Evolutionary conservation across 2,888 invertebrate species (phyloP).

Genomic region (Chrysotoxum bicinctum): DNA sequence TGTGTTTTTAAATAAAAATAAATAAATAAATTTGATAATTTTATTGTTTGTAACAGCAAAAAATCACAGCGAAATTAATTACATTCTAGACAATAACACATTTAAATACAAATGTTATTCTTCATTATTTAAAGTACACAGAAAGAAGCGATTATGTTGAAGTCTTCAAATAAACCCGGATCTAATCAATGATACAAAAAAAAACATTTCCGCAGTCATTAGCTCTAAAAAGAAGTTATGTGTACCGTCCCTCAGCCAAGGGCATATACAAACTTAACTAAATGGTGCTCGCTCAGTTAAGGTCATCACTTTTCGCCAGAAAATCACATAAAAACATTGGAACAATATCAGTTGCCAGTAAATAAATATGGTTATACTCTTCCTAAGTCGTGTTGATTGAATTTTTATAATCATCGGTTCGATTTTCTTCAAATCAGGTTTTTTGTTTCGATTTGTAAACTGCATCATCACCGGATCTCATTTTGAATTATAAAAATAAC

Average conservation of each 20-base stretch:
- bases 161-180: slow-evolving; percentile 14
- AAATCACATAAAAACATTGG: not conserved
- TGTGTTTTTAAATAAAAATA: too few species aligned
- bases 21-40: not conserved
- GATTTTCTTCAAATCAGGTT: too few species aligned
- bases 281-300: not conserved
- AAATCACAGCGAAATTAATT: not conserved
- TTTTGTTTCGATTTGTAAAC: too few species aligned
- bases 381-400: too few species aligned
- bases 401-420: too few species aligned
- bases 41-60: not conserved
- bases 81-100: not conserved
- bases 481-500: too few species aligned
- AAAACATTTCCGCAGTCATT: slow-evolving; percentile 11
- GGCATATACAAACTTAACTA: not conserved
- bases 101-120: too few species aligned
- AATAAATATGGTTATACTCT: too few species aligned
- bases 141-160: not conserved
- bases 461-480: too few species aligned
- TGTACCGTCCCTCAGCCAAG: not conserved
- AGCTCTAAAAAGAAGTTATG: not conserved
- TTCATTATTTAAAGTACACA: not conserved
- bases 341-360: not conserved
- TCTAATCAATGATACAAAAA: slow-evolving; percentile 5
- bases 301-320: too few species aligned